These are phyloP conservation scores for Pseudois nayaur DNA, from an alignment of 2,113 vertebrate species.

Conservation along the genomic window DNA sequence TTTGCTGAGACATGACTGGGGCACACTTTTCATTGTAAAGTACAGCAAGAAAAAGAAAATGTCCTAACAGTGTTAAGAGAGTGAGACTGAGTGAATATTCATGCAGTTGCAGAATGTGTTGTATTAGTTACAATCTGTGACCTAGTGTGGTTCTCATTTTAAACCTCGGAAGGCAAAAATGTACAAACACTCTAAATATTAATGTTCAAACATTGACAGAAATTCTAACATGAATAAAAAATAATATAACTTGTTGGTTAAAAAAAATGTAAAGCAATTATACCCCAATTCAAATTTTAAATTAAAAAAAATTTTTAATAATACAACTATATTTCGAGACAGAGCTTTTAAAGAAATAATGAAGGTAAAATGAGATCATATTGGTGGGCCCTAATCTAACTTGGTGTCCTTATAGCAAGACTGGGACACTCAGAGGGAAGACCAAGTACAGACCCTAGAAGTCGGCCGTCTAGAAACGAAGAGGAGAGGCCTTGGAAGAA, in stretches of 20 bases:
- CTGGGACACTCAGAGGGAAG: background rate
- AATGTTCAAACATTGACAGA: slow-evolving; percentile 99
- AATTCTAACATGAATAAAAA: slow-evolving; percentile 99
- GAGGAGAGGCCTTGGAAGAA: background rate
- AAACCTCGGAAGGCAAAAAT: slow-evolving; percentile 90
- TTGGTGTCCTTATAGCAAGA: background rate
- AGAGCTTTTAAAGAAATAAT: background rate
- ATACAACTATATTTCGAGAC: background rate
- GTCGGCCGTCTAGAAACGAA: background rate
- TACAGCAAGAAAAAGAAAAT: slow-evolving; percentile 87
- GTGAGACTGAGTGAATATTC: slow-evolving; percentile 82
- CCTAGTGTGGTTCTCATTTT: slow-evolving; percentile 85
- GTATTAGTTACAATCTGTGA: slow-evolving; percentile 88
- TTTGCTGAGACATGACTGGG: slow-evolving; percentile 91
- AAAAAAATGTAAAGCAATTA: background rate
- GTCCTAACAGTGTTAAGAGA: slow-evolving; percentile 94
- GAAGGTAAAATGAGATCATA: background rate
- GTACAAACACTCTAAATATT: slow-evolving; percentile 99
- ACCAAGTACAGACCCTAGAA: background rate
- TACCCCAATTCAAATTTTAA: background rate
- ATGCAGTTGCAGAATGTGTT: slow-evolving; percentile 79
- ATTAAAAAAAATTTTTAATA: background rate
- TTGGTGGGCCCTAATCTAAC: background rate
- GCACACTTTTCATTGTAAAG: slow-evolving; percentile 92
- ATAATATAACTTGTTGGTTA: slow-evolving; percentile 96